A percentile compares a stretch with the other conserved stretches of the same genome.
Evolutionary conservation across 2,797 vertebrate species (phyloP).

Genomic region (Tarsius wallacei): DNA sequence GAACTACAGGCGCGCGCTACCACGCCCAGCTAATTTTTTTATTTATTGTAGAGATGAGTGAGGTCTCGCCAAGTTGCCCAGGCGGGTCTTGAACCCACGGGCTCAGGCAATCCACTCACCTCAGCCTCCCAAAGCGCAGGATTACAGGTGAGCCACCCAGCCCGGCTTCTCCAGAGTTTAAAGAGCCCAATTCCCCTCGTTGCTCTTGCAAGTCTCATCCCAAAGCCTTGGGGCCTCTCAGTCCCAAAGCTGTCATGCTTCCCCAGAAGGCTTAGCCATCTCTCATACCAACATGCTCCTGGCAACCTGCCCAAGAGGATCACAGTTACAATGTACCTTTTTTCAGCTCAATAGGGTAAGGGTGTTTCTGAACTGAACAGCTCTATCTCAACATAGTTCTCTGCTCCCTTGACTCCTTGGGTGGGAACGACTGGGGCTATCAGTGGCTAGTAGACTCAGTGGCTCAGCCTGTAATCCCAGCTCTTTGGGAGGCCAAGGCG

Average conservation of each 20-base stretch:
- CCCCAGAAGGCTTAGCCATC: not conserved
- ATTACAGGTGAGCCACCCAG: too few species aligned
- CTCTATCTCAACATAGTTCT: not conserved
- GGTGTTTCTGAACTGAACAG: not conserved
- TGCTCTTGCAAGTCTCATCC: not conserved
- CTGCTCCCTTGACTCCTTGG: not conserved
- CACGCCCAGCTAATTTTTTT: too few species aligned
- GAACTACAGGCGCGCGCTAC: too few species aligned
- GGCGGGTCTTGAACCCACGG: too few species aligned
- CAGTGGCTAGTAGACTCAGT: not conserved
- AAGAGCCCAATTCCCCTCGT: not conserved
- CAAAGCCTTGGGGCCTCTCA: not conserved
- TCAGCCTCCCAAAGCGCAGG: too few species aligned
- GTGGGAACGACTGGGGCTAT: not conserved
- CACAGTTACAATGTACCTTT: not conserved
- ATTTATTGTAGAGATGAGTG: too few species aligned
- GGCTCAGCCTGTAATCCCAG: too few species aligned
- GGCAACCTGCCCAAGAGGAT: not conserved
- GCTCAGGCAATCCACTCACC: too few species aligned
- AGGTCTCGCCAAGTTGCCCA: too few species aligned
- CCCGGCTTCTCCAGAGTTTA: not conserved
- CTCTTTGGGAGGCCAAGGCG: too few species aligned
- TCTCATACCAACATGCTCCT: not conserved
- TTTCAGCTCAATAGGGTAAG: not conserved
- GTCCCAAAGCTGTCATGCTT: not conserved